Evolutionary conservation across 2,797 vertebrate genomes (phyloP).

Genomic region (Lacerta agilis): DNA sequence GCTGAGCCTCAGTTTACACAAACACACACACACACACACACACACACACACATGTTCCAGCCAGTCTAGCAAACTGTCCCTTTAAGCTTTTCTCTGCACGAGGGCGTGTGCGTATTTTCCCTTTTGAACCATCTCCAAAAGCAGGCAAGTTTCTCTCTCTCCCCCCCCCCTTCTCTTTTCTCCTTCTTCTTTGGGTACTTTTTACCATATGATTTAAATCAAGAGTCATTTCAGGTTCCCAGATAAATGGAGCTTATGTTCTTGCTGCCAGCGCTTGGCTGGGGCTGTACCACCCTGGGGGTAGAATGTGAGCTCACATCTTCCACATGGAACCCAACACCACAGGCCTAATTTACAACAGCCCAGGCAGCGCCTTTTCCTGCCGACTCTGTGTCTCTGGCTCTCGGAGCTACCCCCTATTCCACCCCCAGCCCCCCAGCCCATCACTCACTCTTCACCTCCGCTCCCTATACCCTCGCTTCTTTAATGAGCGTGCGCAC

Average conservation of each 20-base stretch:
- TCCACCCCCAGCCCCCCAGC: conserved; percentile 57
- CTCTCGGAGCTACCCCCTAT: background rate
- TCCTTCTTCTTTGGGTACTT: conserved; percentile 41
- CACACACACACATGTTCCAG: background rate
- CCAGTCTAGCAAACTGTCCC: background rate
- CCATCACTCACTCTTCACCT: conserved; percentile 40
- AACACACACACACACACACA: too few species aligned
- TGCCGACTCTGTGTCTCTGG: conserved; percentile 29
- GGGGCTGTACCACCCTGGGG: conserved; percentile 65
- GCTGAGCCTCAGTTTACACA: too few species aligned
- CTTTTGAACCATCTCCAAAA: conserved; percentile 55
- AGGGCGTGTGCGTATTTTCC: conserved; percentile 17
- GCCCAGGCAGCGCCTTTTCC: conserved; percentile 61
- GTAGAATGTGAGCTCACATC: conserved; percentile 67
- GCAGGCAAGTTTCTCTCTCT: conserved; percentile 19
- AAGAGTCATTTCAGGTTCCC: conserved; percentile 68
- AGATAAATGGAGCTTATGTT: conserved; percentile 70
- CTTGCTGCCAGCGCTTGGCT: conserved; percentile 60
- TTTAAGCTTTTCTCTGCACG: conserved; percentile 13
- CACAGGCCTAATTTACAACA: conserved; percentile 68
- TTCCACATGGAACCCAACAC: conserved; percentile 70
- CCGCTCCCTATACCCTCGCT: background rate
- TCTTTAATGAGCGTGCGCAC: background rate
- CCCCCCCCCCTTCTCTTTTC: background rate
- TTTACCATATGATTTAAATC: conserved; percentile 68